Percentiles rank a stretch among this genome's conserved stretches.
These are phyloP conservation scores for Stenichneumon culpator DNA, from an alignment of 2,888 invertebrate species.

Conservation along the genomic window DNA sequence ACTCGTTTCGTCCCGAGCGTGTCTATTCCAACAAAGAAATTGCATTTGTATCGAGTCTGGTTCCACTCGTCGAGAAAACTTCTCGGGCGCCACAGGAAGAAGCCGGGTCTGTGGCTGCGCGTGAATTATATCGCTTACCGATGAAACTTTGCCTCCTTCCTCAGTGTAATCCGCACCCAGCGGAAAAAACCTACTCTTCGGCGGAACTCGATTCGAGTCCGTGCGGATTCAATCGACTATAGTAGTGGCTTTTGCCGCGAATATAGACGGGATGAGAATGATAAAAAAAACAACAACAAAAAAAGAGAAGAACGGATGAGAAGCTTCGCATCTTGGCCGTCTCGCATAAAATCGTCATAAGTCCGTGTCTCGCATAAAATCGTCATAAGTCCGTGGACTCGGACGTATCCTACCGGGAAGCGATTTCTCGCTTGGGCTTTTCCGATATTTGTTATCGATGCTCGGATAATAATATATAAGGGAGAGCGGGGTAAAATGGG, in stretches of 20 bases:
- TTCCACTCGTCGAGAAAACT: neutral
- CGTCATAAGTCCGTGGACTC: too few relatives aligned
- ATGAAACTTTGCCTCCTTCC: neutral
- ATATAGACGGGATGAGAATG: neutral
- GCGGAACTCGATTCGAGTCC: neutral
- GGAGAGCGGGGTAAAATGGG: too few relatives aligned
- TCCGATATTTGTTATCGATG: neutral
- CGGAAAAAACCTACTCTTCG: neutral
- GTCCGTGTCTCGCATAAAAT: too few relatives aligned
- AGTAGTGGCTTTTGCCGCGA: neutral
- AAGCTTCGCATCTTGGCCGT: too few relatives aligned
- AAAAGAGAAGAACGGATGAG: too few relatives aligned
- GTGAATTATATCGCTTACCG: slow-evolving; percentile 1
- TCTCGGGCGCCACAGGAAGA: neutral
- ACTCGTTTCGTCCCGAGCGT: neutral
- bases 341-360: too few relatives aligned
- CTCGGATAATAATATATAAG: too few relatives aligned
- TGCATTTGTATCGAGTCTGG: neutral
- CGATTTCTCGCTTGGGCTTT: too few relatives aligned
- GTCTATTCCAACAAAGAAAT: neutral
- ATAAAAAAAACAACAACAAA: neutral
- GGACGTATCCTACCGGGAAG: too few relatives aligned
- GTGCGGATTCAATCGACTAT: neutral
- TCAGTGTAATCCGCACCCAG: neutral
- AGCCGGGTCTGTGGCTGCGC: neutral